Conservation (phyloP, 2,113 vertebrate genomes). For the Calyptomena viridis region DNA sequence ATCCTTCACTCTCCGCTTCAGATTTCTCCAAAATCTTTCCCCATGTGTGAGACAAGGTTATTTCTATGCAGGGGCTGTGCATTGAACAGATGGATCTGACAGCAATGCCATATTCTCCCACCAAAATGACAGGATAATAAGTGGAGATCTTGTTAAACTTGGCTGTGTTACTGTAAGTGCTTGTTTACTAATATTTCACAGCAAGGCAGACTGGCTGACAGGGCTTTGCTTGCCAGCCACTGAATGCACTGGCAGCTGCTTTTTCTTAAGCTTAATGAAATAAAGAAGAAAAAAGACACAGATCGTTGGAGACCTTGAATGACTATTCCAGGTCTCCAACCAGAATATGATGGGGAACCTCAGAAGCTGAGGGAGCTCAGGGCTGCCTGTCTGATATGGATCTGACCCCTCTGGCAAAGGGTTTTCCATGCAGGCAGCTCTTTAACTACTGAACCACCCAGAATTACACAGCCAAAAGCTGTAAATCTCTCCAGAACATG, state of each 20-base stretch:
- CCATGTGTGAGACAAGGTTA: not conserved
- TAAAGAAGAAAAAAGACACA: not conserved
- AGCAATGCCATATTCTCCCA: slow-evolving; percentile 15
- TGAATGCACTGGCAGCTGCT: not conserved
- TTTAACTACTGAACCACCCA: not conserved
- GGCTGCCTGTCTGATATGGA: not conserved
- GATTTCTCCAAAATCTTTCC: not conserved
- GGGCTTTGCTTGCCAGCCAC: not conserved
- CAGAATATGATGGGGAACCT: not conserved
- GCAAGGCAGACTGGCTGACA: not conserved
- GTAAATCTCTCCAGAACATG: not conserved
- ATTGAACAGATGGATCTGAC: slow-evolving; percentile 51
- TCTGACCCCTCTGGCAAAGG: not conserved
- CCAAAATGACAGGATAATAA: slow-evolving; percentile 45
- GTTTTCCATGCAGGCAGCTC: not conserved
- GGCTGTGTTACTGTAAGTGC: not conserved
- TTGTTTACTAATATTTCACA: slow-evolving; percentile 58
- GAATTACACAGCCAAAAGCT: not conserved
- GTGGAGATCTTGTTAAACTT: slow-evolving; percentile 50
- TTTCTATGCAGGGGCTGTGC: not conserved
- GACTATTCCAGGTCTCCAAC: not conserved
- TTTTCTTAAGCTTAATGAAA: not conserved
- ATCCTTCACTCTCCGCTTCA: not conserved
- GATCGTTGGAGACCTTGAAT: not conserved
- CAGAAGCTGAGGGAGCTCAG: not conserved